phyloP scores from a whole-genome alignment of 2,888 invertebrate species.

The Taphrorychus bicolor region DNA sequence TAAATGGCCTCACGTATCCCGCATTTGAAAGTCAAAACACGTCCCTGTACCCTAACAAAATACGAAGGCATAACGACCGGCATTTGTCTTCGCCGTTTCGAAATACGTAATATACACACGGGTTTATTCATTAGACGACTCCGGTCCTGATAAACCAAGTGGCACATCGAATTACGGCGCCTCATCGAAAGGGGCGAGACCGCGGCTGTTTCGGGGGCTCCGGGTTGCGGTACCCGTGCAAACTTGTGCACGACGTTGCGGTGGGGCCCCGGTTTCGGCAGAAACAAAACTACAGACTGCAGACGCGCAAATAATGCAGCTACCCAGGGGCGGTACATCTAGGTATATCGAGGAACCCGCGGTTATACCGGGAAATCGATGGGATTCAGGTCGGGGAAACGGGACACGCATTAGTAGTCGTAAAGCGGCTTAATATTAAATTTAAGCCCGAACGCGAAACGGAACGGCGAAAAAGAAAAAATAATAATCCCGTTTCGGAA shows the following conservation, averaged over 20 bases:
- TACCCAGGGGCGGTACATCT: constrained; percentile 9
- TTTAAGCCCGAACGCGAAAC: background rate
- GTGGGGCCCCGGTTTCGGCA: constrained; percentile 52
- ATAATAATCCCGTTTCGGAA: constrained; percentile 34
- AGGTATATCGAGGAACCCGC: background rate
- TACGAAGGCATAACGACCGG: background rate
- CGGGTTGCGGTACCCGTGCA: constrained; percentile 54
- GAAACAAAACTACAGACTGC: constrained; percentile 50
- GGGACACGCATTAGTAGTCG: background rate
- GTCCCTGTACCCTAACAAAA: background rate
- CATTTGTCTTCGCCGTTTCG: background rate
- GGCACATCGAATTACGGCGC: constrained; percentile 16
- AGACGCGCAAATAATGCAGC: constrained; percentile 32
- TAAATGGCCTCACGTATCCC: constrained; percentile 6
- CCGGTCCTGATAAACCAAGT: constrained; percentile 4
- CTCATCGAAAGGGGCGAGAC: constrained; percentile 27
- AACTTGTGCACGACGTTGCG: constrained; percentile 56
- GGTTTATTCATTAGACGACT: background rate
- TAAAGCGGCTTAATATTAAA: background rate
- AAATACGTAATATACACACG: background rate
- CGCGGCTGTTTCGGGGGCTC: constrained; percentile 54
- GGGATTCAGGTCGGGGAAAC: background rate
- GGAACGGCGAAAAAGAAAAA: constrained; percentile 3
- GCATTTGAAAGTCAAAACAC: constrained; percentile 8
- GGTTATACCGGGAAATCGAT: background rate